phyloP scores from a whole-genome alignment of 2,888 invertebrate genomes.

The Hydriomena furcata region DNA sequence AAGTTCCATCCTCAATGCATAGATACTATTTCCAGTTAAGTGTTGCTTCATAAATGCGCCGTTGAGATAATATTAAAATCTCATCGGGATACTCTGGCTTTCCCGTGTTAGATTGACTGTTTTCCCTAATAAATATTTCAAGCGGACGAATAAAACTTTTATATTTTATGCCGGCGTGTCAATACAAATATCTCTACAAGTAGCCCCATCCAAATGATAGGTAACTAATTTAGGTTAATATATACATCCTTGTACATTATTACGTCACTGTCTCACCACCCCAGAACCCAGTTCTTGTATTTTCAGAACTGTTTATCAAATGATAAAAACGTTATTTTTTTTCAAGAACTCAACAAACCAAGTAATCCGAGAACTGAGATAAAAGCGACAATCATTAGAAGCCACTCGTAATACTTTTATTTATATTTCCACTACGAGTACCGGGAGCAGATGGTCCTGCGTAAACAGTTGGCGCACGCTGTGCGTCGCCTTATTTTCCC shows the following conservation, averaged over 20 bases:
- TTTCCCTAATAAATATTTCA: conserved; percentile 34
- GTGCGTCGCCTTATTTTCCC: conserved; percentile 25
- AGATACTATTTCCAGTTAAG: conserved; percentile 29
- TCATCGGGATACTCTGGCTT: conserved; percentile 32
- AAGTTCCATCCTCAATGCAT: conserved; percentile 27
- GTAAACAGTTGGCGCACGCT: conserved; percentile 35
- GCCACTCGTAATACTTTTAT: conserved; percentile 17
- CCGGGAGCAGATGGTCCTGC: conserved; percentile 17
- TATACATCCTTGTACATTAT: not conserved
- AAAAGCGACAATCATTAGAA: conserved; percentile 19
- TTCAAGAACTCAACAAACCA: conserved; percentile 10
- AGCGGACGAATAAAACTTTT: conserved; percentile 9
- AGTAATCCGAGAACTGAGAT: conserved; percentile 9
- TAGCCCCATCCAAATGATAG: no score
- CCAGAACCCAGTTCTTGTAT: no score
- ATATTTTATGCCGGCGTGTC: not conserved
- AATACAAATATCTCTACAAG: conserved; percentile 2
- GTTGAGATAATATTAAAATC: conserved; percentile 31
- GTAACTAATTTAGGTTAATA: no score
- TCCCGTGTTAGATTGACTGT: conserved; percentile 24
- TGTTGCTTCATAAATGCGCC: conserved; percentile 30
- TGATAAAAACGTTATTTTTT: conserved; percentile 9
- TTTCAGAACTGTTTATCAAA: no score
- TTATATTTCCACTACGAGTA: conserved; percentile 21
- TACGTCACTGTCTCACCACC: no score